Evolutionary conservation across 1,140 invertebrate genomes (phyloP).

Genomic region (Macrotrachela quadricornifera): DNA sequence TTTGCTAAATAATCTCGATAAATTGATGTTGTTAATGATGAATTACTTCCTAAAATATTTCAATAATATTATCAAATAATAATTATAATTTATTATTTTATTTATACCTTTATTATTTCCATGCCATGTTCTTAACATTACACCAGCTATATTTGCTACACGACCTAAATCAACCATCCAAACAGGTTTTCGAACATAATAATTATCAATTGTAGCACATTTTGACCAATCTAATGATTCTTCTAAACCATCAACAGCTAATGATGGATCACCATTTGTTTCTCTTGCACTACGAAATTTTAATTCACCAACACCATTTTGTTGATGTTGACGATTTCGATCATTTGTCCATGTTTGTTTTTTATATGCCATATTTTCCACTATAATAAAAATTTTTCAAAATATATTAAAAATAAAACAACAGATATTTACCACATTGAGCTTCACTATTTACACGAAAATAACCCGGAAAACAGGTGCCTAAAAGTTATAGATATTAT

Average conservation of each 20-base stretch:
- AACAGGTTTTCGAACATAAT: slow-evolving; percentile 35
- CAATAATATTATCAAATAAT: background rate
- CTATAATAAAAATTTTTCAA: background rate
- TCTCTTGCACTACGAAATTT: slow-evolving; percentile 4
- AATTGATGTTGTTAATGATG: slow-evolving; percentile 1
- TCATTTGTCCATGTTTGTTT: slow-evolving; percentile 4
- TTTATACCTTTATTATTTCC: slow-evolving; percentile 32
- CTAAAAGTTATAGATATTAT: slow-evolving; percentile 8
- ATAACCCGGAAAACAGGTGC: slow-evolving; percentile 32
- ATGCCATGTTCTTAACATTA: slow-evolving; percentile 36
- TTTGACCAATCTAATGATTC: slow-evolving; percentile 12
- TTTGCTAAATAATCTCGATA: slow-evolving; percentile 35
- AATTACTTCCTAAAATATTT: background rate
- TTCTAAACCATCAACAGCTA: slow-evolving; percentile 28
- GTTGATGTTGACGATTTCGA: background rate
- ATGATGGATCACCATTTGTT: slow-evolving; percentile 19
- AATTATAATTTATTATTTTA: background rate
- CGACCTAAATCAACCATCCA: slow-evolving; percentile 38
- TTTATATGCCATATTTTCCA: slow-evolving; percentile 8
- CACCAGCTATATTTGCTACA: slow-evolving; percentile 29
- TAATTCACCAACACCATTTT: background rate
- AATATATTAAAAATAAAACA: background rate
- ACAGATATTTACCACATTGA: slow-evolving; percentile 31
- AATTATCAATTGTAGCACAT: slow-evolving; percentile 38
- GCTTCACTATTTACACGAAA: slow-evolving; percentile 34